Evolutionary conservation across 2,888 invertebrate species (phyloP), one percentile per base, ranked within the genome.

Genomic region (Limnephilus lunatus): DNA sequence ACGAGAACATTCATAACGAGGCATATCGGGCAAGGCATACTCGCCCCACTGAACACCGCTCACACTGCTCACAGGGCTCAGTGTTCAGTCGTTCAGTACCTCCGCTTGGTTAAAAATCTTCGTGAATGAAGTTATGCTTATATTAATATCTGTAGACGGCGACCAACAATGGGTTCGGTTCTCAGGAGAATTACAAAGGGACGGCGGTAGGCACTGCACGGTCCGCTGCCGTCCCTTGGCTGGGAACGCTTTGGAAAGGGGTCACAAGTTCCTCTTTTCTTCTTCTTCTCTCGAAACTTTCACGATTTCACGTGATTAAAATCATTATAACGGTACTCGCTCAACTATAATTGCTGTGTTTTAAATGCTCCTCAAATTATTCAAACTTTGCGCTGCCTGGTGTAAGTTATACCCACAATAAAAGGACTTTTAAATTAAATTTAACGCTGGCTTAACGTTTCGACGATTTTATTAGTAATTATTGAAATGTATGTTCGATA

Each of bases 141-240:
- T 68, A n/a, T n/a, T n/a, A 68, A 68, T 68, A 68, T 68, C 25
- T 25, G 83, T 83, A 32, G 19, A 83, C 83, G 32, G 32, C 35
- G 83, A 19, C 31, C 83, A 83, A 83, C 83, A 83, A 31, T 31
- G 32, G 15, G 83, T 19, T 31, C 83, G 83, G 83, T 31, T 83
- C 83, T 83, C 83, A 83, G 31, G 83, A 83, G 31, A 9, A 82
- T 14, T 15, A 82, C 11, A 86, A 86, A 39, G 86, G 39, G 86
- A n/a, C 39, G 44, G 44, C 86, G 39, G 44, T n/a, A n/a, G 53
- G 68, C 15, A 25, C n/a, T 86, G 39, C 86, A 86, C 48, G 86
- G 86, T 86, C 86, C 86, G n/a, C 44, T 86, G 86, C 39, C 86
- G 86, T 86, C 86, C 86, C 86, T 44, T 30, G n/a, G 86, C 86